Conservation (phyloP, 2,797 vertebrate genomes). For the Iguana delicatissima region DNA sequence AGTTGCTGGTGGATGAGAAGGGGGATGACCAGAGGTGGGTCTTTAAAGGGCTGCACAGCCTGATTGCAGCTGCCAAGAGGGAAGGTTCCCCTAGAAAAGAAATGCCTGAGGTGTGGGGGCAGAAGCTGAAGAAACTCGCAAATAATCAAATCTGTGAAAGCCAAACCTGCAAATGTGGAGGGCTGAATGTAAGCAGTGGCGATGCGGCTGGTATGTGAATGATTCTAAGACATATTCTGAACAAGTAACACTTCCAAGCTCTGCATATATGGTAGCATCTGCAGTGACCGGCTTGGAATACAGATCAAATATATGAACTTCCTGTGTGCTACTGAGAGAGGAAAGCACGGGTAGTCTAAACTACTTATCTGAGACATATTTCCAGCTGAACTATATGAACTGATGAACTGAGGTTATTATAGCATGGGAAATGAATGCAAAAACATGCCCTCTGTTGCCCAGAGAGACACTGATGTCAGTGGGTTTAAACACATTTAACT, state of each 20-base stretch:
- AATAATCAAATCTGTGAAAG: too few species aligned
- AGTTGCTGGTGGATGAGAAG: too few species aligned
- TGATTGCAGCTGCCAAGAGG: too few species aligned
- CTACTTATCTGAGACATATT: neutral
- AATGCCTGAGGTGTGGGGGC: too few species aligned
- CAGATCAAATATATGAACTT: neutral
- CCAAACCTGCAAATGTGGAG: too few species aligned
- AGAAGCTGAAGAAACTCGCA: too few species aligned
- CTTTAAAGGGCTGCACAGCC: too few species aligned
- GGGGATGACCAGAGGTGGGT: too few species aligned
- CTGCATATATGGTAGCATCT: neutral
- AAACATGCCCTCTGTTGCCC: neutral
- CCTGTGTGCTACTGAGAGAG: neutral
- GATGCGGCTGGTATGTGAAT: too few species aligned
- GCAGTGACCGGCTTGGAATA: neutral
- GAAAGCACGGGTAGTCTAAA: neutral
- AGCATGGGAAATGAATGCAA: constrained; percentile 11
- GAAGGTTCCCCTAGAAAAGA: too few species aligned
- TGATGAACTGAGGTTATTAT: neutral
- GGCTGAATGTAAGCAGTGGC: too few species aligned
- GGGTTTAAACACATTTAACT: neutral
- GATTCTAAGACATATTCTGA: too few species aligned
- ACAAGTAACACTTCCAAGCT: neutral
- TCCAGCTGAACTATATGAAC: neutral
- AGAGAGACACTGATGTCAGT: neutral